Percentiles rank a stretch among this genome's conserved stretches.
phyloP scores from a whole-genome alignment of 2,797 vertebrate species.

The Chelon auratus region DNA sequence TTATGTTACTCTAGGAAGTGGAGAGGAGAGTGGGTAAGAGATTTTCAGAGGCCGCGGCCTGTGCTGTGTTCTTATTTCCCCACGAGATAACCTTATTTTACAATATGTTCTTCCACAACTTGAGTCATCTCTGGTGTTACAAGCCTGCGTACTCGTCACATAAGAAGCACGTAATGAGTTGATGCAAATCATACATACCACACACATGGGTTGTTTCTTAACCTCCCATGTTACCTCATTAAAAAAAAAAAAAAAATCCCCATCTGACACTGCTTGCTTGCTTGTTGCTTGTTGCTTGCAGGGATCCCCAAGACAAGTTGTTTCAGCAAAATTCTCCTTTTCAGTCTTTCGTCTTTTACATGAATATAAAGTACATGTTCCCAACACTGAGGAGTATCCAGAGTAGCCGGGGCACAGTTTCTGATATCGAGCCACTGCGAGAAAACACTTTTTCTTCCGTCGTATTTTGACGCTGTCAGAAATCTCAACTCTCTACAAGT shows the following conservation, averaged over 20 bases:
- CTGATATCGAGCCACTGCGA: background rate
- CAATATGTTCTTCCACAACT: conserved; percentile 16
- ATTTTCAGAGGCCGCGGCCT: conserved; percentile 8
- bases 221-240: conserved; percentile 60
- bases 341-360: conserved; percentile 6
- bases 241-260: conserved; percentile 23
- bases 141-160: conserved; percentile 12
- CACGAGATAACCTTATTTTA: conserved; percentile 30
- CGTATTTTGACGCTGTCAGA: background rate
- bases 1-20: conserved; percentile 37
- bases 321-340: background rate
- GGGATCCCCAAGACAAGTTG: background rate
- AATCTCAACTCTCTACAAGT: background rate
- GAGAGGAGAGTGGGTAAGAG: conserved; percentile 6
- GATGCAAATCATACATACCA: conserved; percentile 23
- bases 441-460: background rate
- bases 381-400: conserved; percentile 13
- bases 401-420: conserved; percentile 15
- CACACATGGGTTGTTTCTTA: conserved; percentile 16
- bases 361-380: background rate
- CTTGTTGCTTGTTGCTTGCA: conserved; percentile 30
- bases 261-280: conserved; percentile 5
- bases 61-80: conserved; percentile 10
- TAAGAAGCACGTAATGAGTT: conserved; percentile 10
- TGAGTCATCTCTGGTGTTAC: background rate